Evolutionary conservation across 2,888 invertebrate genomes (phyloP).

Genomic region (Carabus problematicus): DNA sequence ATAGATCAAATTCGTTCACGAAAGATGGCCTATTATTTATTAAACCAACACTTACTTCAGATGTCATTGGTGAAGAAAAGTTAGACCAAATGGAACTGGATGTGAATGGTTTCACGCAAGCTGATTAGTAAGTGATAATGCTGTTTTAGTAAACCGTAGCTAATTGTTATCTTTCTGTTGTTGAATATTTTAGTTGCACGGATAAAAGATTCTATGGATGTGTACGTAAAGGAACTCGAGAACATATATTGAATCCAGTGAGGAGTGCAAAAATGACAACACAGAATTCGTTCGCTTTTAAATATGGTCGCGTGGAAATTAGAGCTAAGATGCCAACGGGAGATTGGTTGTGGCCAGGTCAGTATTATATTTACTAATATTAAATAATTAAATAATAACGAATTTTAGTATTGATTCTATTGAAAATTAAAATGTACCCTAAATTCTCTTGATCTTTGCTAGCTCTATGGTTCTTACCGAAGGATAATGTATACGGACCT

Average conservation of each 20-base stretch:
- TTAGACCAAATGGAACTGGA: conserved; percentile 63
- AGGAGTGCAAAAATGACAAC: conserved; percentile 72
- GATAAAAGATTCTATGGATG: conserved; percentile 68
- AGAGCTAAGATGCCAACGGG: conserved; percentile 74
- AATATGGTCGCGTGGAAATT: conserved; percentile 70
- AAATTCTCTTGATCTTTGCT: conserved; percentile 40
- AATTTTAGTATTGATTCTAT: neutral
- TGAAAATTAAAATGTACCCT: neutral
- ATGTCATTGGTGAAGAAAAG: conserved; percentile 64
- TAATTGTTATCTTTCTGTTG: neutral
- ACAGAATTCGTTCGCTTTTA: conserved; percentile 69
- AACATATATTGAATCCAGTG: conserved; percentile 68
- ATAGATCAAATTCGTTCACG: conserved; percentile 70
- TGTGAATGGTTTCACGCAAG: conserved; percentile 67
- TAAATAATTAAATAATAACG: neutral
- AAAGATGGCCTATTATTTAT: conserved; percentile 66
- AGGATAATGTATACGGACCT: conserved; percentile 67
- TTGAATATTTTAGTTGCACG: conserved; percentile 60
- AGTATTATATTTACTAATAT: neutral
- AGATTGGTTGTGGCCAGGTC: conserved; percentile 73
- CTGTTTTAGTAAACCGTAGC: neutral
- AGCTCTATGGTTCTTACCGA: conserved; percentile 77
- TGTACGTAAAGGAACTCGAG: conserved; percentile 62
- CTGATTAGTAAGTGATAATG: conserved; percentile 62
- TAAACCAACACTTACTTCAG: conserved; percentile 66